Percentiles rank a stretch among this genome's conserved stretches.
phyloP scores from a whole-genome alignment of 2,113 vertebrate genomes.

The Lepus timidus region DNA sequence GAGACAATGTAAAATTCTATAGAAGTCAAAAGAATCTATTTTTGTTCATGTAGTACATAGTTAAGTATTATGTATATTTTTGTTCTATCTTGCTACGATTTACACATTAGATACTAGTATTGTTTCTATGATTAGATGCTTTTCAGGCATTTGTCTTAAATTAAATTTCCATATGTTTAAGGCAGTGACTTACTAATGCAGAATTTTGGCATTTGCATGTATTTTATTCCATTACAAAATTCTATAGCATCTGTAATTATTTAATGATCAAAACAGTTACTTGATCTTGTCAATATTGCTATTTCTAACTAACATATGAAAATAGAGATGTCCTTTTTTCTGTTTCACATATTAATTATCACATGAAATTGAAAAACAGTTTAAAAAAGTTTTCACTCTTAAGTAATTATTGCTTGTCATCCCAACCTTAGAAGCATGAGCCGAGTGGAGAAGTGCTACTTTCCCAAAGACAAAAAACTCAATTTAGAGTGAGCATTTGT shows the following conservation, averaged over 20 bases:
- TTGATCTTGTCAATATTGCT: slow-evolving; percentile 84
- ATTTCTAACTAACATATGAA: slow-evolving; percentile 80
- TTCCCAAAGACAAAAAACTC: slow-evolving; percentile 65
- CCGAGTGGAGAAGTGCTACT: slow-evolving; percentile 54
- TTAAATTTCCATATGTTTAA: slow-evolving; percentile 84
- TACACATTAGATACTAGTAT: slow-evolving; percentile 71
- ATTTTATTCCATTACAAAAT: slow-evolving; percentile 81
- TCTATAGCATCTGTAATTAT: slow-evolving; percentile 86
- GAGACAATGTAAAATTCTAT: slow-evolving; percentile 54
- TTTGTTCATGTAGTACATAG: slow-evolving; percentile 64
- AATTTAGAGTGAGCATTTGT: slow-evolving; percentile 26
- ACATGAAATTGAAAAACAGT: slow-evolving; percentile 74
- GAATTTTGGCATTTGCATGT: slow-evolving; percentile 80
- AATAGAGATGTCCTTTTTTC: slow-evolving; percentile 77
- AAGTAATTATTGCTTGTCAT: slow-evolving; percentile 77
- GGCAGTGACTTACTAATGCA: slow-evolving; percentile 77
- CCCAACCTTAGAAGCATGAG: slow-evolving; percentile 57
- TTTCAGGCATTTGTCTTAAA: slow-evolving; percentile 80
- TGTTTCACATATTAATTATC: slow-evolving; percentile 81
- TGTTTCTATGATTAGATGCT: slow-evolving; percentile 77
- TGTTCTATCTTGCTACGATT: slow-evolving; percentile 73
- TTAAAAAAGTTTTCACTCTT: slow-evolving; percentile 74
- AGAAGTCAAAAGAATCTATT: slow-evolving; percentile 65
- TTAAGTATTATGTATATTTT: slow-evolving; percentile 74
- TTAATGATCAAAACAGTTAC: slow-evolving; percentile 85